These are phyloP conservation scores for Gopherus flavomarginatus DNA, from an alignment of 2,113 vertebrate species.

Conservation along the genomic window DNA sequence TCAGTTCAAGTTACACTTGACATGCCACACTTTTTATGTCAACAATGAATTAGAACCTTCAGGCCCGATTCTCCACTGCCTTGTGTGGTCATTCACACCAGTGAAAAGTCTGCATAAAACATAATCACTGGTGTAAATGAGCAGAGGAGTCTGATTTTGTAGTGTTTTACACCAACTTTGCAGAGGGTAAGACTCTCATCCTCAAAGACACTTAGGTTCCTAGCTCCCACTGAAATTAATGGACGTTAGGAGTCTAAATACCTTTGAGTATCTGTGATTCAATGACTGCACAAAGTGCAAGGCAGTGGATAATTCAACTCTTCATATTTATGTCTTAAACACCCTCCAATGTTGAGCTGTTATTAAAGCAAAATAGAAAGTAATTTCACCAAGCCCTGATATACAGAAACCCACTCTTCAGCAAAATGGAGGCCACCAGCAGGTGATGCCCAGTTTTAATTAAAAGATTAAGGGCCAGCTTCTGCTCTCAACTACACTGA, in stretches of 20 bases:
- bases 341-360: neutral
- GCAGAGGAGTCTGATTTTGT: neutral
- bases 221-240: neutral
- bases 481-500: neutral
- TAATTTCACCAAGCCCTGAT: neutral
- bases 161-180: neutral
- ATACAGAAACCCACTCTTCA: neutral
- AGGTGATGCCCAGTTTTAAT: neutral
- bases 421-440: neutral
- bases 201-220: neutral
- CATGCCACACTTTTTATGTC: neutral
- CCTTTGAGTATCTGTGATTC: neutral
- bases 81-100: neutral
- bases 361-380: neutral
- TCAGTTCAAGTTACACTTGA: neutral
- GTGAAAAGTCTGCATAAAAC: neutral
- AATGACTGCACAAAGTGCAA: fast-evolving
- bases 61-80: neutral
- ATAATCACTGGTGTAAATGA: neutral
- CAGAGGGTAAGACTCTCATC: neutral
- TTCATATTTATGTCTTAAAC: neutral
- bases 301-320: neutral
- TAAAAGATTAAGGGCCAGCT: neutral
- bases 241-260: neutral
- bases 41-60: neutral